Base-by-base conservation (phyloP, 2,797 vertebrate genomes). In the Cynopterus sphinx region DNA sequence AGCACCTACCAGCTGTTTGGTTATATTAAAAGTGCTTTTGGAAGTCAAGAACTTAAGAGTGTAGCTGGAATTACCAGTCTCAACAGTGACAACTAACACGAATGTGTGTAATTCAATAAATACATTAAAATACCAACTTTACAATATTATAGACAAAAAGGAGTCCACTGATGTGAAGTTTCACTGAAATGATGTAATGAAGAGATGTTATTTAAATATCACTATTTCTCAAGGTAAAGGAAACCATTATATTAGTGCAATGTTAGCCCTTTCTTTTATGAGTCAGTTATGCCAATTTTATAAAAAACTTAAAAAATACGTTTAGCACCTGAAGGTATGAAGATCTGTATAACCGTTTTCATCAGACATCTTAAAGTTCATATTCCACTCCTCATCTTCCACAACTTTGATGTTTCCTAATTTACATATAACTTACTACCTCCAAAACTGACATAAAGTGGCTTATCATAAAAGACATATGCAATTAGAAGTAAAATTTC, bases 201-300 rank as follows among this genome's bases (percentile, higher is more conserved):
- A 96, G 92, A 7, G 2, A 67, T 6, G 5, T 67, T 97, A 93
- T 97, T 97, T 92, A 97, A 85, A 92, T 78, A 95, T 83, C 89
- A 71, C 31, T 6, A 46, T 95, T 96, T 91, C 87, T 90, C 90
- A 96, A 90, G 90, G 91, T 74, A 89, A 77, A 92, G n/a, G 21
- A 88, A 51, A 81, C 87, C 81, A 71, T 49, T 28, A 4, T 67
- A n/a, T 96, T 97, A 95, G 36, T 75, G 67, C 95, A 96, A 84
- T 91, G 12, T 87, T 53, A 79, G 33, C 39, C 6, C 31, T 91
- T 39, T 87, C 36, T 74, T 77, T 77, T 74, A 83, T 81, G 26
- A 81, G 36, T 51, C 65, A 90, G 46, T 78, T 65, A 91, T 70
- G 59, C 24, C 12, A 4, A 65, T 79, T 90, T 93, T 57, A 90